Percentiles rank a stretch among this genome's conserved stretches.
Evolutionary conservation across 1,140 invertebrate genomes (phyloP).

Genomic region (Portunus trituberculatus): DNA sequence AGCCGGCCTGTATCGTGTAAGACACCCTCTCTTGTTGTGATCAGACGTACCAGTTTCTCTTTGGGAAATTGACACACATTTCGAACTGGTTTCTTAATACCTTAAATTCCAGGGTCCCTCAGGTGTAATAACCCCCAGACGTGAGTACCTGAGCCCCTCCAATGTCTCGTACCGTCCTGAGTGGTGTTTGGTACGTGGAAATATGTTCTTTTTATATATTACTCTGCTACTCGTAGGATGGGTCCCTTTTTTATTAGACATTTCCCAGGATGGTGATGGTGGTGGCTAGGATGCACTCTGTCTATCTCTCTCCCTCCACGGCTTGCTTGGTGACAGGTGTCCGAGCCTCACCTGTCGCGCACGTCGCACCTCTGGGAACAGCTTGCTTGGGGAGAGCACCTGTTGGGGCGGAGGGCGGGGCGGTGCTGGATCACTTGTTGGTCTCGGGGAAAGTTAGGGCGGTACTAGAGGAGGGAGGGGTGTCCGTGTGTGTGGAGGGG

Average conservation of each 20-base stretch:
- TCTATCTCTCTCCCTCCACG: not conserved
- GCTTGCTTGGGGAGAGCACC: constrained; percentile 1
- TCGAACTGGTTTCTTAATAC: constrained; percentile 1
- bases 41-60: not conserved
- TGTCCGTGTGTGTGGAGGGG: too few relatives aligned
- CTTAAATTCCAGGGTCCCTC: not conserved
- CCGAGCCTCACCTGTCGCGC: not conserved
- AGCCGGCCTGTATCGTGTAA: not conserved
- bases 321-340: not conserved
- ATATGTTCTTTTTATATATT: not conserved
- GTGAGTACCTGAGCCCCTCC: constrained; percentile 6
- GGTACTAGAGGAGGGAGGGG: not conserved
- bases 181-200: not conserved
- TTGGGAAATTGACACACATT: constrained; percentile 12
- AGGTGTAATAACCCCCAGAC: not conserved
- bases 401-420: not conserved
- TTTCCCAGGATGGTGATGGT: not conserved
- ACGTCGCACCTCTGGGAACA: not conserved
- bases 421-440: not conserved
- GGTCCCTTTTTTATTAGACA: not conserved
- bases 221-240: not conserved
- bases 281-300: not conserved
- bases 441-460: not conserved
- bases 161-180: constrained; percentile 18
- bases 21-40: not conserved